Conservation (phyloP, 2,797 vertebrate species). For the Darevskia mixta region DNA sequence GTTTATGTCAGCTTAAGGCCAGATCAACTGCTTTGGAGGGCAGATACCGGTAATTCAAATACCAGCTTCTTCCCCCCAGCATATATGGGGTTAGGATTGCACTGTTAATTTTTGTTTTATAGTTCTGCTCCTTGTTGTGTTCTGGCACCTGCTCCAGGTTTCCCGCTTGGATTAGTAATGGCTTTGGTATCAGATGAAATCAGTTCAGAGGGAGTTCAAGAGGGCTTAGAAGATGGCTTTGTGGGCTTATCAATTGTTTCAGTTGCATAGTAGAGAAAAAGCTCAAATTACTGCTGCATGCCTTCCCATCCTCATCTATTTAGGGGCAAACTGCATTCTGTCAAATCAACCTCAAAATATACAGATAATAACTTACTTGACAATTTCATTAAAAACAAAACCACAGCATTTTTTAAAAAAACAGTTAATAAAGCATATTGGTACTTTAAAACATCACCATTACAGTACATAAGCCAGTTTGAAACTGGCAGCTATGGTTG, state of each 20-base stretch:
- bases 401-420: too few species aligned
- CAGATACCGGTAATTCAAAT: too few species aligned
- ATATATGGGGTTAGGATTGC: too few species aligned
- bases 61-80: too few species aligned
- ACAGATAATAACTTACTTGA: background rate
- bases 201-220: slow-evolving; percentile 58
- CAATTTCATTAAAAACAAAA: too few species aligned
- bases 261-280: slow-evolving; percentile 34
- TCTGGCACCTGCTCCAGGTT: slow-evolving; percentile 52
- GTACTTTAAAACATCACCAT: too few species aligned
- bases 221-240: slow-evolving; percentile 40
- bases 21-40: too few species aligned
- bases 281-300: slow-evolving; percentile 34
- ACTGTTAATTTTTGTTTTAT: slow-evolving; percentile 19
- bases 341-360: slow-evolving; percentile 31
- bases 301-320: slow-evolving; percentile 41
- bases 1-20: too few species aligned
- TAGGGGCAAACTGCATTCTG: background rate
- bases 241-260: slow-evolving; percentile 62
- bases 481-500: too few species aligned
- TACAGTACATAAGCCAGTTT: too few species aligned
- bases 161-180: slow-evolving; percentile 31
- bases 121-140: slow-evolving; percentile 41
- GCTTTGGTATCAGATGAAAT: slow-evolving; percentile 49
- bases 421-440: too few species aligned